Base-by-base conservation (phyloP, 2,113 vertebrate genomes). In the Rattus rattus region DNA sequence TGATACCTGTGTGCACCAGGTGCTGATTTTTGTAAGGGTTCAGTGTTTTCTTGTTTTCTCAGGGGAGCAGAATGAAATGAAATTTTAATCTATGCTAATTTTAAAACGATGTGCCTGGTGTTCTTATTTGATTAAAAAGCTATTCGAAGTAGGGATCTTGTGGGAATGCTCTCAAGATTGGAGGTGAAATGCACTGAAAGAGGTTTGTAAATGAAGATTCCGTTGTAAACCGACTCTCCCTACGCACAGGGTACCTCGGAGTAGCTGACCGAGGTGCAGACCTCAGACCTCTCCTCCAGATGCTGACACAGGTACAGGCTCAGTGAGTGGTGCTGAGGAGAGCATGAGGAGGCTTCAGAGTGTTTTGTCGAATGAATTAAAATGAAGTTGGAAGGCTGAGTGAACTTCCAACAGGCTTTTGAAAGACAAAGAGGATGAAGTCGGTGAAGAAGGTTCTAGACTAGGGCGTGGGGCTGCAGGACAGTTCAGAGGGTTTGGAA, bases 31-130 rank as follows among this genome's bases (percentile, higher is more conserved):
- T 17, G 30, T 5, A 39, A 30, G 1, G 26, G 1, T 12, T 54
- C 5, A 73, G 73, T 16, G 0, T 75, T 80, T 81, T 92, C 73
- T 33, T 28, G 10, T 89, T 81, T 94, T 84, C 84, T 77, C 12
- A 33, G 39, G 88, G 54, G n/a, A 76, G 28, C 75, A 36, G 47
- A 56, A 54, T 28, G 65, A 72, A 91, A 59, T 47, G 47, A 77
- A 59, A 39, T 26, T 88, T 77, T 93, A 87, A 94, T 63, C 22
- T 93, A 24, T 79, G 75, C 84, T 94, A 73, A 92, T 95, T 92
- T 93, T 47, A 86, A 83, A 93, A 88, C 49, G n/a, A 17, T 13
- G 22, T 76, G 49, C 24, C 52, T 39, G 3, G 63, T 88, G 70
- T 96, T 92, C 63, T 91, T 75, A 52, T 77, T 86, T 90, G 63